Evolutionary conservation across 1,140 invertebrate species (phyloP).

Genomic region (Proctacanthus coquilletti): DNA sequence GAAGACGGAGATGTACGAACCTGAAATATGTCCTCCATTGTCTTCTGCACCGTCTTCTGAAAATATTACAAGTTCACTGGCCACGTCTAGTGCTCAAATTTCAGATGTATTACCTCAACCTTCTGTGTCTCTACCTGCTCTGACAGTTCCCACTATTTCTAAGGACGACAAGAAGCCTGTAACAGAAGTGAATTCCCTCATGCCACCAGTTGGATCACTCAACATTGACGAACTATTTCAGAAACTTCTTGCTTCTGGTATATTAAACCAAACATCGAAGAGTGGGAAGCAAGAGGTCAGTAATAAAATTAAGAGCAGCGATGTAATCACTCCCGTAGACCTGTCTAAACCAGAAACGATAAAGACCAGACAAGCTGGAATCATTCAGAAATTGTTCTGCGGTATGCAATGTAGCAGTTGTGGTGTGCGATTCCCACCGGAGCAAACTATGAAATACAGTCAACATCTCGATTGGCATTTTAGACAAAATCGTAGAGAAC

Average conservation of each 20-base stretch:
- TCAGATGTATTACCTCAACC: too few species aligned
- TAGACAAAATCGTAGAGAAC: constrained; percentile 74
- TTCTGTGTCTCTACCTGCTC: too few species aligned
- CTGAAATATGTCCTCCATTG: too few species aligned
- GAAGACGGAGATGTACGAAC: constrained; percentile 29
- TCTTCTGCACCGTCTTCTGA: too few species aligned
- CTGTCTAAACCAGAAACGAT: constrained; percentile 53
- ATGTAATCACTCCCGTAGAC: constrained; percentile 36
- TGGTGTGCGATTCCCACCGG: constrained; percentile 74
- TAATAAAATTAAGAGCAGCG: constrained; percentile 25
- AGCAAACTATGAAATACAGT: constrained; percentile 74
- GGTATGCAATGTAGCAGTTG: constrained; percentile 93
- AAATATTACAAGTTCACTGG: too few species aligned
- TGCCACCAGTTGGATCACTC: constrained; percentile 30
- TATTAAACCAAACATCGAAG: constrained; percentile 41
- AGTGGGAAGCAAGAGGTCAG: constrained; percentile 30
- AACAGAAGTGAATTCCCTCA: too few species aligned
- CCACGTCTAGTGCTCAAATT: too few species aligned
- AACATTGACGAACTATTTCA: constrained; percentile 72
- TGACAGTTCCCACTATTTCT: too few species aligned
- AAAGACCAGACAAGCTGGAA: constrained; percentile 53
- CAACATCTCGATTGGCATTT: constrained; percentile 97
- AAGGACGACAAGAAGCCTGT: too few species aligned
- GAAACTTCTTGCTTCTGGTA: constrained; percentile 69
- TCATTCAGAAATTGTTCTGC: constrained; percentile 55